Conservation (phyloP, 2,888 invertebrate genomes). For the Magallana nippona region DNA sequence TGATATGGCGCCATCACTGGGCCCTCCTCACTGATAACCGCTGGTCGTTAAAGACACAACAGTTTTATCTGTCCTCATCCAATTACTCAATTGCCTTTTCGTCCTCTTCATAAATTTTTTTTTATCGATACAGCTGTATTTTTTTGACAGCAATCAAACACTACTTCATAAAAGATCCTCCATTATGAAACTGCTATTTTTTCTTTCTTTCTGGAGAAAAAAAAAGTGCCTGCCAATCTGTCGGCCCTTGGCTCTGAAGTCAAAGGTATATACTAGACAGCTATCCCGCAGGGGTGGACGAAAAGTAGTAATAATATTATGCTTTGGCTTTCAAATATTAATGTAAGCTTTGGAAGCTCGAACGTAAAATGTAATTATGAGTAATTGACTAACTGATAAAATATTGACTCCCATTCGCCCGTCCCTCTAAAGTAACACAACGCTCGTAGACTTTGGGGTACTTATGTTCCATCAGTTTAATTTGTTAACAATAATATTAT, state of each 20-base stretch:
- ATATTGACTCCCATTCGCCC: neutral
- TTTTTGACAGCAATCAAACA: neutral
- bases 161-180: neutral
- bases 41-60: neutral
- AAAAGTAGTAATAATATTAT: conserved; percentile 9
- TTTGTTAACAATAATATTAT: conserved; percentile 30
- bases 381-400: conserved; percentile 23
- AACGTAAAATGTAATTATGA: conserved; percentile 21
- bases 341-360: neutral
- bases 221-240: no score
- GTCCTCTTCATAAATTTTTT: neutral
- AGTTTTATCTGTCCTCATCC: conserved; percentile 6
- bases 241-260: neutral
- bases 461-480: neutral
- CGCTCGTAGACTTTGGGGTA: neutral
- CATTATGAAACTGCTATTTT: neutral
- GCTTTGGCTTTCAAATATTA: conserved; percentile 22
- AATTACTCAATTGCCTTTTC: conserved; percentile 27
- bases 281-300: conserved; percentile 12
- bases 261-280: neutral
- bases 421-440: neutral
- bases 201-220: no score
- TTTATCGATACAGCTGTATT: conserved; percentile 1
- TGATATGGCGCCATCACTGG: neutral
- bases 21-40: conserved; percentile 4